These are phyloP conservation scores for Ctenomys sociabilis DNA, from an alignment of 2,113 vertebrate genomes.

Conservation along the genomic window DNA sequence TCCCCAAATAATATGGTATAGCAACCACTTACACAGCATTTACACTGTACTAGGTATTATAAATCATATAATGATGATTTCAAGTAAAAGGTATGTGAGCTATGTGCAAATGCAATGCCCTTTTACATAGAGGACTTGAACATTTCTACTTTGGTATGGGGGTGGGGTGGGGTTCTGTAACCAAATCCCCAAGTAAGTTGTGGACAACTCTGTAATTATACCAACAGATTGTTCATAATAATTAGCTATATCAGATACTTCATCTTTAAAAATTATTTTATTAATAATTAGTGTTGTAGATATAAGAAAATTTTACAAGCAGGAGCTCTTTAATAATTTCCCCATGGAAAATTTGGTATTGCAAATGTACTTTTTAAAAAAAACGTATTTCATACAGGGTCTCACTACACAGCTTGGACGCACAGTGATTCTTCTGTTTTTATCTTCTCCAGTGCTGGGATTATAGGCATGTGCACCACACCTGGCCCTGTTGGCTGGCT, in stretches of 20 bases:
- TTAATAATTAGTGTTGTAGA: conserved; percentile 47
- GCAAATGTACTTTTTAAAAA: neutral
- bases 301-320: conserved; percentile 40
- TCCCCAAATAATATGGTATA: neutral
- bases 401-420: too few relatives aligned
- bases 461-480: too few relatives aligned
- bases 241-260: conserved; percentile 36
- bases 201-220: neutral
- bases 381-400: too few relatives aligned
- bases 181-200: neutral
- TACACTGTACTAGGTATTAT: neutral
- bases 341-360: conserved; percentile 56
- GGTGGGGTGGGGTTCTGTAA: neutral
- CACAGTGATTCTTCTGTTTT: too few relatives aligned
- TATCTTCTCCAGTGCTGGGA: too few relatives aligned
- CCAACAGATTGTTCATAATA: neutral
- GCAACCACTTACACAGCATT: neutral
- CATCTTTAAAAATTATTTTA: conserved; percentile 25
- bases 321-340: conserved; percentile 57
- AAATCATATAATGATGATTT: neutral
- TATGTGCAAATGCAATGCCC: neutral
- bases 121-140: neutral
- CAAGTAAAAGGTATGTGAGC: neutral
- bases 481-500: too few relatives aligned
- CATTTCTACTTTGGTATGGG: neutral